These are phyloP conservation scores for Parauchenoglanis punctatus DNA, from an alignment of 2,797 vertebrate species.

Conservation along the genomic window DNA sequence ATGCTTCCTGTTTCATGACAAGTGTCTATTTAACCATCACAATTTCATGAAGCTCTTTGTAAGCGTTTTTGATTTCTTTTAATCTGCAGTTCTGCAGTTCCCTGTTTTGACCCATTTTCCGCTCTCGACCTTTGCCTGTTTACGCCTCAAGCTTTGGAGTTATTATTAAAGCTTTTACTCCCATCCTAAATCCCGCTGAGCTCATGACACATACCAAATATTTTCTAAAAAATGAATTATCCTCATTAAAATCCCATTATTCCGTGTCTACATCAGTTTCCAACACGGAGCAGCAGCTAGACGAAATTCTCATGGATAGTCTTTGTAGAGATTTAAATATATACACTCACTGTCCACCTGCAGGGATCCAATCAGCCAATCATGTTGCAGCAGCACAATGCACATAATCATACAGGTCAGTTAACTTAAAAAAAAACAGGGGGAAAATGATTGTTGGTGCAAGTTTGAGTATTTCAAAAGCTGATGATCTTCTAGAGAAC, in stretches of 20 bases:
- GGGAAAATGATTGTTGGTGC: background rate
- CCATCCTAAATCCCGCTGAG: background rate
- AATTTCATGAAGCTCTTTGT: background rate
- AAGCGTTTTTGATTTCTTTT: background rate
- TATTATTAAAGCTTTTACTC: slow-evolving; percentile 10
- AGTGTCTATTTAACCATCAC: background rate
- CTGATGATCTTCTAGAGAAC: background rate
- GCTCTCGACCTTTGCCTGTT: background rate
- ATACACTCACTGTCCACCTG: background rate
- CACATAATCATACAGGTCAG: background rate
- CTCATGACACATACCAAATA: background rate
- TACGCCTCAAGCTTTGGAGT: background rate
- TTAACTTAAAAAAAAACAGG: background rate
- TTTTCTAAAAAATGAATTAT: background rate
- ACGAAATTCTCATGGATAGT: background rate
- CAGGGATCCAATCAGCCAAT: background rate
- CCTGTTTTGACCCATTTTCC: background rate
- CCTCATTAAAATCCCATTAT: background rate
- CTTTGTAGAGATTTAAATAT: background rate
- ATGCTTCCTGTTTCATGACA: background rate
- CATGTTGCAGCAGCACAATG: no score
- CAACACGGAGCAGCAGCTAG: background rate
- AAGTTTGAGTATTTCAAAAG: background rate
- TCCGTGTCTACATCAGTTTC: background rate
- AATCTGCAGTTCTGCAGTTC: background rate